A percentile compares a stretch with the other conserved stretches of the same genome.
These are phyloP conservation scores for Tetramorium simillimum DNA, from an alignment of 1,140 invertebrate species.

Conservation along the genomic window DNA sequence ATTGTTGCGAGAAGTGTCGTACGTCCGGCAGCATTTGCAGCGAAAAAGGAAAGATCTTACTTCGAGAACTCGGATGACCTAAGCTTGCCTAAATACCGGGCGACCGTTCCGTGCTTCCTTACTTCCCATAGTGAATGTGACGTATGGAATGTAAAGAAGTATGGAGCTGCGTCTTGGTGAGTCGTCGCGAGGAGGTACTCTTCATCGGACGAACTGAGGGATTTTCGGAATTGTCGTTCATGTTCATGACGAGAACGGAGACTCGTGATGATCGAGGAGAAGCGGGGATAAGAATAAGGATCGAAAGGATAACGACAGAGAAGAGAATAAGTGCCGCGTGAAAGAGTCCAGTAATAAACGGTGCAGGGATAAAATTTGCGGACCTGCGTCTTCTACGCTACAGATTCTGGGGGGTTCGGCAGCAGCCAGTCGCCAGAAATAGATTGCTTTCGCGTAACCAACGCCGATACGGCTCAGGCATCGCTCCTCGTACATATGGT, in stretches of 20 bases:
- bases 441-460: slow-evolving; percentile 66
- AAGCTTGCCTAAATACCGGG: slow-evolving; percentile 73
- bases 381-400: not conserved
- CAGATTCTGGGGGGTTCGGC: slow-evolving; percentile 18
- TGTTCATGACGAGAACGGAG: not conserved
- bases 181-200: slow-evolving; percentile 42
- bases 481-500: slow-evolving; percentile 69
- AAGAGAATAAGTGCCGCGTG: slow-evolving; percentile 22
- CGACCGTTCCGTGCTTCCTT: slow-evolving; percentile 97
- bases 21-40: not conserved
- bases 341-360: not conserved
- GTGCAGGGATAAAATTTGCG: not conserved
- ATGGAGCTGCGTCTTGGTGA: slow-evolving; percentile 90
- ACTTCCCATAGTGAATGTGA: slow-evolving; percentile 95
- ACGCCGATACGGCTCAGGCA: slow-evolving; percentile 47
- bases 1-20: slow-evolving; percentile 15
- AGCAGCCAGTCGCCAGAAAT: slow-evolving; percentile 66
- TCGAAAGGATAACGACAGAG: not conserved
- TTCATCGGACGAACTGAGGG: not conserved
- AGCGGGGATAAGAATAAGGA: slow-evolving; percentile 7
- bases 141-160: slow-evolving; percentile 99
- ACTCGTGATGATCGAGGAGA: not conserved
- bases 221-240: not conserved
- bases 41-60: not conserved
- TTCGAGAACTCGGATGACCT: not conserved